These are phyloP conservation scores for Pteruthius melanotis DNA, from an alignment of 2,113 vertebrate genomes.

Conservation along the genomic window DNA sequence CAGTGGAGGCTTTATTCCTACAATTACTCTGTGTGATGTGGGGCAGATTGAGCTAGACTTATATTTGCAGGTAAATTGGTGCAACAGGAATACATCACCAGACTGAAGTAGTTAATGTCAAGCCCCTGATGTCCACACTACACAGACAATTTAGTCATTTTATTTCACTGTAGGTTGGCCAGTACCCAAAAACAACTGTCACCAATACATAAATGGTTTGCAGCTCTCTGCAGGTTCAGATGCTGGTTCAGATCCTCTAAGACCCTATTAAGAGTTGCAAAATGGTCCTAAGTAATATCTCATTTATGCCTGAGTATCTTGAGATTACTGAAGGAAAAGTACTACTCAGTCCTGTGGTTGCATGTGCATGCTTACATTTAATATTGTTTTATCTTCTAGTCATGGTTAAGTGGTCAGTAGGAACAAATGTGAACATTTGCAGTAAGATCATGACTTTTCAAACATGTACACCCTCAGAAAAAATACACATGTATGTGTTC, in stretches of 20 bases:
- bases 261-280: neutral
- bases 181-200: neutral
- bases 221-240: neutral
- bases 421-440: neutral
- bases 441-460: neutral
- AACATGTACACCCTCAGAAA: neutral
- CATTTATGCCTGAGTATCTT: neutral
- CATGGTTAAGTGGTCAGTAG: neutral
- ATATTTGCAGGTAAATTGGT: neutral
- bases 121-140: neutral
- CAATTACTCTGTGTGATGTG: neutral
- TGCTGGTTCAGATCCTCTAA: neutral
- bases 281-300: neutral
- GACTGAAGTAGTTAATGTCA: neutral
- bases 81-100: neutral
- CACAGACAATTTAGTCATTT: neutral
- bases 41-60: neutral
- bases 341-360: neutral
- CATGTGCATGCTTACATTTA: rapidly evolving
- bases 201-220: neutral
- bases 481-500: neutral
- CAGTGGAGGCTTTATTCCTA: neutral
- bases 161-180: neutral
- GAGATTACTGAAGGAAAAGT: neutral
- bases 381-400: neutral